Evolutionary conservation across 2,113 vertebrate genomes (phyloP).

Genomic region (Indri indri): DNA sequence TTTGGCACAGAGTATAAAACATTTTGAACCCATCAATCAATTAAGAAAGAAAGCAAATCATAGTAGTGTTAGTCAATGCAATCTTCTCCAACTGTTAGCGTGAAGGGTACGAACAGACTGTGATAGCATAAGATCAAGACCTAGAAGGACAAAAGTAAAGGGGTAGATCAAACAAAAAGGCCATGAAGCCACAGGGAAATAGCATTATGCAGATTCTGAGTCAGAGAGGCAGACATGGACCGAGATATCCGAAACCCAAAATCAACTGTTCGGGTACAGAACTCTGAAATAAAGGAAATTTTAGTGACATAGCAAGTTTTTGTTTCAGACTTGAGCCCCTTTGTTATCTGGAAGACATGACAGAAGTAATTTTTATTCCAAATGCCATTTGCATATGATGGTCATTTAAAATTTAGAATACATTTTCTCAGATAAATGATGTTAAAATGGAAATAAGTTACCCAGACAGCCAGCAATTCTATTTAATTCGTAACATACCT

Average conservation of each 20-base stretch:
- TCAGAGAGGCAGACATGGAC: background rate
- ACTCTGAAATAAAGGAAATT: background rate
- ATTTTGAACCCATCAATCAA: background rate
- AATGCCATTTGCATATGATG: background rate
- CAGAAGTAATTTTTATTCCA: background rate
- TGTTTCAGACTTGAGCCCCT: background rate
- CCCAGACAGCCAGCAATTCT: background rate
- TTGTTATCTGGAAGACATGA: background rate
- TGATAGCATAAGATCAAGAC: background rate
- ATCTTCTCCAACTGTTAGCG: background rate
- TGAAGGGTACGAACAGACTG: background rate
- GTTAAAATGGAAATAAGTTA: background rate
- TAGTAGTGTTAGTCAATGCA: background rate
- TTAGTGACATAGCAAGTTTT: background rate
- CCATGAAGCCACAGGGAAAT: background rate
- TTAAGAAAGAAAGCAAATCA: background rate
- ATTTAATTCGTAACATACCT: background rate
- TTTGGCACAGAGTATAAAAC: background rate
- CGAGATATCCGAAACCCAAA: background rate
- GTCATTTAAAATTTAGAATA: slow-evolving; percentile 30
- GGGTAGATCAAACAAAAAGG: background rate
- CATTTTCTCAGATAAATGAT: slow-evolving; percentile 13
- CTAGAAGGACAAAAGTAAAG: background rate
- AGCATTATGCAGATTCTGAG: background rate
- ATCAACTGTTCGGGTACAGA: background rate